Evolutionary conservation across 2,113 vertebrate species (phyloP).

Genomic region (Urocynchramus pylzowi): DNA sequence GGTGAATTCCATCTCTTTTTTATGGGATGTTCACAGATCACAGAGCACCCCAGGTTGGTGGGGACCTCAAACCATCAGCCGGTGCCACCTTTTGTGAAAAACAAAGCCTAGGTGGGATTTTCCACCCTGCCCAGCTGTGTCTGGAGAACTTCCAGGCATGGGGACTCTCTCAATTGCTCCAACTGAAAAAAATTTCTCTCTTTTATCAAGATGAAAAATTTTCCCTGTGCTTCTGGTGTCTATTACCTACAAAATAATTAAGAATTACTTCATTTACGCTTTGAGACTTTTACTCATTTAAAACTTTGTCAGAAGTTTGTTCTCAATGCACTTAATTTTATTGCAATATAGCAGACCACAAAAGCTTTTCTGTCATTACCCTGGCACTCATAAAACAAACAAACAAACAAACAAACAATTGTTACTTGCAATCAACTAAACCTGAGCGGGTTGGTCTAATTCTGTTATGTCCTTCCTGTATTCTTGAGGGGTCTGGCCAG

Average conservation of each 20-base stretch:
- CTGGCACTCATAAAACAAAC: neutral
- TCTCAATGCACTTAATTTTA: neutral
- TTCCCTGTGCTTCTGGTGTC: neutral
- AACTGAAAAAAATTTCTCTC: neutral
- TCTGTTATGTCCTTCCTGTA: neutral
- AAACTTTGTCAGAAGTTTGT: neutral
- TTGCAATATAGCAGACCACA: neutral
- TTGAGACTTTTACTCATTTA: neutral
- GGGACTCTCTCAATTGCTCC: neutral
- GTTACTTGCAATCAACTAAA: neutral
- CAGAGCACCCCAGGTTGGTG: neutral
- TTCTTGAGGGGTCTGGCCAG: neutral
- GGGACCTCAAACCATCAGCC: neutral
- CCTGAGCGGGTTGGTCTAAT: neutral
- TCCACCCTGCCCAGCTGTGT: neutral
- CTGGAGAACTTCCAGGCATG: neutral
- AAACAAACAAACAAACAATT: neutral
- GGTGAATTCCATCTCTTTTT: neutral
- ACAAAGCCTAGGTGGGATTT: neutral
- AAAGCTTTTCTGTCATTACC: neutral
- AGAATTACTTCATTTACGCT: neutral
- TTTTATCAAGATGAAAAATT: neutral
- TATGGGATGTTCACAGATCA: neutral
- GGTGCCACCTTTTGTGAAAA: neutral
- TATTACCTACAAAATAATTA: neutral